phyloP scores from a whole-genome alignment of 53 echinoderm and acorn worm genomes.

The Glandiceps talaboti region DNA sequence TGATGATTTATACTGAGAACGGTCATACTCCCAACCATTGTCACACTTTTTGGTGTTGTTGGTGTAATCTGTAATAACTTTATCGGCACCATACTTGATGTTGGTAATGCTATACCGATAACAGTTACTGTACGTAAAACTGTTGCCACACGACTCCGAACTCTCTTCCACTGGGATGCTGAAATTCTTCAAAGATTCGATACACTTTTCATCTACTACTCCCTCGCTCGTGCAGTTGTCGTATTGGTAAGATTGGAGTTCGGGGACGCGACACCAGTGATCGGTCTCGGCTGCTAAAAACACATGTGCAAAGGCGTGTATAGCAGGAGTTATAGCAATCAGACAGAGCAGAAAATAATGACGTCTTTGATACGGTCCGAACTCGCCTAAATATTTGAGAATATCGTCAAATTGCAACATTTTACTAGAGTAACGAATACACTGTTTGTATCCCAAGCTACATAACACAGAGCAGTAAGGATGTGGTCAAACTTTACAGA shows the following conservation, averaged over 20 bases:
- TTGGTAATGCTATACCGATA: background rate
- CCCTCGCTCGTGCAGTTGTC: slow-evolving; percentile 8
- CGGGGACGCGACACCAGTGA: slow-evolving; percentile 16
- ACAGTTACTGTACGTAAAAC: background rate
- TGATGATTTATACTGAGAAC: background rate
- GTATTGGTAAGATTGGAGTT: slow-evolving; percentile 6
- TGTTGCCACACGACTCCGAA: background rate
- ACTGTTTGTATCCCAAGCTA: too few relatives aligned
- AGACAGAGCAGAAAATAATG: slow-evolving; percentile 13
- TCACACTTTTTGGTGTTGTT: slow-evolving; percentile 3
- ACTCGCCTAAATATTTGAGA: slow-evolving; percentile 14
- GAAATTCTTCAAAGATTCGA: slow-evolving; percentile 8
- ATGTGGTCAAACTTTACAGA: too few relatives aligned
- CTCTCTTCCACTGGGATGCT: slow-evolving; percentile 7
- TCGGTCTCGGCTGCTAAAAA: slow-evolving; percentile 8
- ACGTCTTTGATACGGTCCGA: slow-evolving; percentile 19
- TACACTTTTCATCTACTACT: background rate
- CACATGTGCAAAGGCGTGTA: slow-evolving; percentile 5
- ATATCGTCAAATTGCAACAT: slow-evolving; percentile 18
- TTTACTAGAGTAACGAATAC: too few relatives aligned
- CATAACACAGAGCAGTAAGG: too few relatives aligned
- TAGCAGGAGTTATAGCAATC: slow-evolving; percentile 6
- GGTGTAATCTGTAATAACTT: background rate
- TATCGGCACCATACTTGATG: background rate
- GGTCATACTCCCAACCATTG: slow-evolving; percentile 22